These are phyloP conservation scores for Malacoraja senta DNA, from an alignment of 2,797 vertebrate species.

Conservation along the genomic window DNA sequence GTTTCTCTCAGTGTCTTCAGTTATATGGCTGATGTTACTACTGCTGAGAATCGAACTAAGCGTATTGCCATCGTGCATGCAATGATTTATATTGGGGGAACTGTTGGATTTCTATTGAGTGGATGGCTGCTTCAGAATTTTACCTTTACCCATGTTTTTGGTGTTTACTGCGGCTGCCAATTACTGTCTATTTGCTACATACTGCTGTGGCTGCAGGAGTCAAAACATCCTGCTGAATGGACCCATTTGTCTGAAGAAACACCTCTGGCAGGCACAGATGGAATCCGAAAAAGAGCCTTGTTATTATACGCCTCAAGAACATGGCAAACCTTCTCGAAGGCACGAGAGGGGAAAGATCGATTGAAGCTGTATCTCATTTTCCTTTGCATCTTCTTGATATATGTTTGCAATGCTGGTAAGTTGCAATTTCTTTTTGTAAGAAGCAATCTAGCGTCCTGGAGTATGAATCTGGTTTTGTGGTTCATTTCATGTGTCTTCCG, in stretches of 20 bases:
- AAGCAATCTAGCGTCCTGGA: too few relatives aligned
- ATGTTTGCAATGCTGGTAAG: conserved; percentile 51
- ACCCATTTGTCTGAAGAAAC: background rate
- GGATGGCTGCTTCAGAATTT: conserved; percentile 48
- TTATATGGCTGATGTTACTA: conserved; percentile 53
- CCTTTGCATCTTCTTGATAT: conserved; percentile 51
- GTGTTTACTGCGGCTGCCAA: conserved; percentile 47
- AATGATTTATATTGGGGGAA: conserved; percentile 55
- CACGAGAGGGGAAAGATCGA: conserved; percentile 48
- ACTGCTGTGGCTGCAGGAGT: conserved; percentile 50
- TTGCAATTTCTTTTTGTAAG: conserved; percentile 16
- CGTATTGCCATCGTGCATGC: conserved; percentile 54
- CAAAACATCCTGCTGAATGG: conserved; percentile 19
- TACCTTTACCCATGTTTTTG: conserved; percentile 46
- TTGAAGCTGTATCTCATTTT: conserved; percentile 52
- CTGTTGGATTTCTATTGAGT: conserved; percentile 49
- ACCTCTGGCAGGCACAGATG: background rate
- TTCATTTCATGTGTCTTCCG: background rate
- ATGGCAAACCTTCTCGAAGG: conserved; percentile 47
- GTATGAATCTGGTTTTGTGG: background rate
- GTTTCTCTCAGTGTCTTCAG: conserved; percentile 56
- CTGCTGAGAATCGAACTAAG: conserved; percentile 46
- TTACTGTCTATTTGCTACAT: conserved; percentile 49
- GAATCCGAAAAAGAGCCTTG: background rate
- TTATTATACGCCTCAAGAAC: conserved; percentile 45